These are phyloP conservation scores for Coregonus sp. DNA, from an alignment of 2,797 vertebrate species.

Conservation along the genomic window DNA sequence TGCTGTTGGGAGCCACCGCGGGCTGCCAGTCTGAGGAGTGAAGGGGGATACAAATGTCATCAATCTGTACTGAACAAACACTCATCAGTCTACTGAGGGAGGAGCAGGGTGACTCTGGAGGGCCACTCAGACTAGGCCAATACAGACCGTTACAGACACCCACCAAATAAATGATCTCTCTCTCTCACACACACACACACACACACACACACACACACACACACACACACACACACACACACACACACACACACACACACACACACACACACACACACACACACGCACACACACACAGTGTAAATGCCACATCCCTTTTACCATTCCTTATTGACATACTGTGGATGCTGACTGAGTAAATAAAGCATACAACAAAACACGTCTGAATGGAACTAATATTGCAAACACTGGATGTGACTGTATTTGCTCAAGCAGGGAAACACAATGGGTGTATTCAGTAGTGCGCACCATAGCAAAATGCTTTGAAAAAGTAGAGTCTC, in stretches of 20 bases:
- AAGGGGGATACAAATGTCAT: constrained; percentile 46
- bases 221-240: too few relatives aligned
- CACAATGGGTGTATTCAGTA: too few relatives aligned
- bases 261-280: not conserved
- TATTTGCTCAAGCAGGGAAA: constrained; percentile 1
- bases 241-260: too few relatives aligned
- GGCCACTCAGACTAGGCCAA: constrained; percentile 26
- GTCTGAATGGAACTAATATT: too few relatives aligned
- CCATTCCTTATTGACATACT: not conserved
- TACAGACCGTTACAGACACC: constrained; percentile 39
- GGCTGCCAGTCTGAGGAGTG: constrained; percentile 36
- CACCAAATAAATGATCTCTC: not conserved
- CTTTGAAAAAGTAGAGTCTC: too few relatives aligned
- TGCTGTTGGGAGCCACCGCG: constrained; percentile 41
- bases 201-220: too few relatives aligned
- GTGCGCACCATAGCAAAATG: too few relatives aligned
- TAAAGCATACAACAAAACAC: too few relatives aligned
- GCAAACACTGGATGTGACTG: too few relatives aligned
- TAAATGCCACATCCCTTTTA: too few relatives aligned
- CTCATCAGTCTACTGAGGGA: constrained; percentile 27
- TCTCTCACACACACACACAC: not conserved
- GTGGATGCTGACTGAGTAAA: not conserved
- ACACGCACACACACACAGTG: too few relatives aligned
- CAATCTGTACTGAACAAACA: constrained; percentile 48
- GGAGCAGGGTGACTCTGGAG: constrained; percentile 9